Evolutionary conservation across 2,797 vertebrate species (phyloP).

Genomic region (Triplophysa yarkandensis): DNA sequence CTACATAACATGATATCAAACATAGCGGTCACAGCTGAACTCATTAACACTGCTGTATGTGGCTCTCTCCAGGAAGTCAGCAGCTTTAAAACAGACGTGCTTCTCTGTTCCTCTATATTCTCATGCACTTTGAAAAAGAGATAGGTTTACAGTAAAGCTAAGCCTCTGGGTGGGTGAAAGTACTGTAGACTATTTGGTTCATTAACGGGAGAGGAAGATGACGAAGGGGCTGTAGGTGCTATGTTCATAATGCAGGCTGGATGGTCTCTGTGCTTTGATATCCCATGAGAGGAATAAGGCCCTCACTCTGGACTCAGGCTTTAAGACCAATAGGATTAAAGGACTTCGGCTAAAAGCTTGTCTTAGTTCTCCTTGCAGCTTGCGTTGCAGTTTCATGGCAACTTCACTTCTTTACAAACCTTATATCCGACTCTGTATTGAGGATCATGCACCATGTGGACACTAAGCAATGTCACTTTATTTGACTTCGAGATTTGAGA

Average conservation of each 20-base stretch:
- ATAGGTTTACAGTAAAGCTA: not conserved
- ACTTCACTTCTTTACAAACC: constrained; percentile 43
- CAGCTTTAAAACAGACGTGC: not conserved
- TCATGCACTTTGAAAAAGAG: constrained; percentile 4
- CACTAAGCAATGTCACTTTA: constrained; percentile 18
- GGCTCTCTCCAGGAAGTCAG: constrained; percentile 12
- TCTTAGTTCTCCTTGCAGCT: constrained; percentile 73
- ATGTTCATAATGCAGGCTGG: constrained; percentile 64
- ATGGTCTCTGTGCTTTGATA: constrained; percentile 65
- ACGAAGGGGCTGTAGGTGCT: constrained; percentile 59
- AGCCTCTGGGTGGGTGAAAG: constrained; percentile 3
- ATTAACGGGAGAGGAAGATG: constrained; percentile 25
- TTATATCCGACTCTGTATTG: constrained; percentile 8
- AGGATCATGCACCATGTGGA: not conserved
- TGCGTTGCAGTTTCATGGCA: constrained; percentile 61
- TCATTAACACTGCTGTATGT: constrained; percentile 35
- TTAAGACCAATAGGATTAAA: constrained; percentile 82
- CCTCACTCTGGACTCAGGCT: constrained; percentile 66
- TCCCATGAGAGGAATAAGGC: constrained; percentile 65
- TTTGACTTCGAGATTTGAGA: constrained; percentile 10
- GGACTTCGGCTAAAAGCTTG: constrained; percentile 76
- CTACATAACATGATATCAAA: constrained; percentile 15
- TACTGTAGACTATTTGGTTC: constrained; percentile 3
- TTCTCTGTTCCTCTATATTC: not conserved
- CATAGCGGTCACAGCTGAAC: constrained; percentile 29